Percentiles rank a stretch among this genome's conserved stretches.
These are phyloP conservation scores for Chrysotoxum bicinctum DNA, from an alignment of 2,888 invertebrate genomes.

Conservation along the genomic window DNA sequence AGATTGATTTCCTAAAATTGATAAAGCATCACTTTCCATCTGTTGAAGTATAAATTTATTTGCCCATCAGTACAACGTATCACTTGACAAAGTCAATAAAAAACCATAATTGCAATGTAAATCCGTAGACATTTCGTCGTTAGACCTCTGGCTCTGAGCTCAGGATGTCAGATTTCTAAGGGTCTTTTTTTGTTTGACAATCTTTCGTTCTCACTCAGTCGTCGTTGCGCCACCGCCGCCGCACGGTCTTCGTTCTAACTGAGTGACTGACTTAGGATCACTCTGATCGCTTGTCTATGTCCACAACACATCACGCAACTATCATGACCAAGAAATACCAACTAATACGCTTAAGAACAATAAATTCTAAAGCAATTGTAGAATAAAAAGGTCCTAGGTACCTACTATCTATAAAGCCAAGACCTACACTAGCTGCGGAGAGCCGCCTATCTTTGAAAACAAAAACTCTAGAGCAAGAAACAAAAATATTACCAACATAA, in stretches of 20 bases:
- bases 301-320: slow-evolving; percentile 67
- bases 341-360: slow-evolving; percentile 60
- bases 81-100: slow-evolving; percentile 75
- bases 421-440: slow-evolving; percentile 51
- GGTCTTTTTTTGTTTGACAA: slow-evolving; percentile 31
- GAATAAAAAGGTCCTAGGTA: slow-evolving; percentile 49
- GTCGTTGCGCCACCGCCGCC: neutral
- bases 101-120: slow-evolving; percentile 76
- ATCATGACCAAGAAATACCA: slow-evolving; percentile 68
- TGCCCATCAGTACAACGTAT: slow-evolving; percentile 73
- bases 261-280: slow-evolving; percentile 50
- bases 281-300: slow-evolving; percentile 60
- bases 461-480: slow-evolving; percentile 54
- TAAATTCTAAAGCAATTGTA: slow-evolving; percentile 68
- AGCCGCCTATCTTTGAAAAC: slow-evolving; percentile 33
- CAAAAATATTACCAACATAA: slow-evolving; percentile 68
- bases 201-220: slow-evolving; percentile 39
- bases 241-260: slow-evolving; percentile 28
- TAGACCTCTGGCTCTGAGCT: slow-evolving; percentile 32
- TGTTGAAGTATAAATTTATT: slow-evolving; percentile 73
- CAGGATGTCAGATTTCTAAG: slow-evolving; percentile 32
- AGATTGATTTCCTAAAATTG: slow-evolving; percentile 69
- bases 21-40: slow-evolving; percentile 74
- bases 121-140: slow-evolving; percentile 70
- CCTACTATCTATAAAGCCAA: slow-evolving; percentile 36